A percentile compares a stretch with the other conserved stretches of the same genome.
Conservation (phyloP, 30 jellyfish, hydroid and myxozoan genomes). For the Cassiopea xamachana region DNA sequence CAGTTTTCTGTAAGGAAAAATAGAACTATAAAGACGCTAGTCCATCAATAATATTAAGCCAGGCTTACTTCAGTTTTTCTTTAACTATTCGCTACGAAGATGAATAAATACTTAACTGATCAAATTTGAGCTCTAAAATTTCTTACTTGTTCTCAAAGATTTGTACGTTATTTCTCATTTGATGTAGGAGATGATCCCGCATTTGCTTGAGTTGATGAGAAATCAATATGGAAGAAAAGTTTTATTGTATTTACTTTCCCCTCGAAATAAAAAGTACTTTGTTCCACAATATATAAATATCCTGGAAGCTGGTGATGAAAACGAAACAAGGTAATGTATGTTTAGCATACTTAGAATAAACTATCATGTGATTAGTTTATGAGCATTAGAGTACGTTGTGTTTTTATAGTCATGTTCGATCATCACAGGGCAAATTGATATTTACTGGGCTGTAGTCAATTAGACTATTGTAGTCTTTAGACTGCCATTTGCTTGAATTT, state of each 20-base stretch:
- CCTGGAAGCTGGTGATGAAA: constrained; percentile 84
- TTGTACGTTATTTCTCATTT: background rate
- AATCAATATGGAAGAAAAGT: constrained; percentile 95
- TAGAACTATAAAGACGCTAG: no score
- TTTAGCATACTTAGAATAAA: no score
- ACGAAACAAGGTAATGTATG: constrained; percentile 44
- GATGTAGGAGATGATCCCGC: constrained; percentile 79
- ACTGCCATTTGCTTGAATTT: no score
- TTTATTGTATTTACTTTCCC: constrained; percentile 75
- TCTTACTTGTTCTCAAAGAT: background rate
- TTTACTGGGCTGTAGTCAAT: background rate
- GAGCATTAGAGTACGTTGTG: no score
- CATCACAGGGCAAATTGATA: background rate
- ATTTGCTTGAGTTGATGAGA: constrained; percentile 54
- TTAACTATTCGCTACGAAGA: no score
- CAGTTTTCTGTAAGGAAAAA: no score
- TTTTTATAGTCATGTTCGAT: no score
- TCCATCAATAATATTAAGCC: no score
- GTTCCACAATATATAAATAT: constrained; percentile 51
- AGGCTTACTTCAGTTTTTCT: no score
- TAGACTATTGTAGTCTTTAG: no score
- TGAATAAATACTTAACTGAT: no score
- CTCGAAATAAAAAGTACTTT: constrained; percentile 75
- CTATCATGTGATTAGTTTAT: no score
- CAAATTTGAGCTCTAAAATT: background rate